phyloP scores from a whole-genome alignment of 2,113 vertebrate genomes.

The Oreocharis arfaki region DNA sequence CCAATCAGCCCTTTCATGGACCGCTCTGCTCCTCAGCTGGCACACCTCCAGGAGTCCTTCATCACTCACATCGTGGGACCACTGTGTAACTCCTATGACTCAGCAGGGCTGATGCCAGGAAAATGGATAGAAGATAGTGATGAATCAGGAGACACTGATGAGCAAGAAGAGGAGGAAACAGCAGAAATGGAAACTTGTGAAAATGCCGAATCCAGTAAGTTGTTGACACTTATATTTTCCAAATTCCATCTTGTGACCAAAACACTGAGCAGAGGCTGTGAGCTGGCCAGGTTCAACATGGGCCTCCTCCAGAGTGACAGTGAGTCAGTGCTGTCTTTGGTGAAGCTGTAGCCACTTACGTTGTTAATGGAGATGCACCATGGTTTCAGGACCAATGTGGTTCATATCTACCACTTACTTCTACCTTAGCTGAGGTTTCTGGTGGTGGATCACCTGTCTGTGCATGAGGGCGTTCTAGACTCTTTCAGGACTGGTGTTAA shows the following conservation, averaged over 20 bases:
- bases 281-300: neutral
- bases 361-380: neutral
- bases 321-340: neutral
- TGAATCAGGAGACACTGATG: slow-evolving; percentile 79
- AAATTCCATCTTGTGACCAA: neutral
- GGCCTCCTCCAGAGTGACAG: neutral
- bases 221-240: neutral
- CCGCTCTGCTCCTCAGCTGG: slow-evolving; percentile 91
- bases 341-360: neutral
- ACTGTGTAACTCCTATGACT: slow-evolving; percentile 92
- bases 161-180: slow-evolving; percentile 68
- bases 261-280: neutral
- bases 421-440: neutral
- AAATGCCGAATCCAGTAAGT: slow-evolving; percentile 79
- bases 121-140: slow-evolving; percentile 85
- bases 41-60: slow-evolving; percentile 97
- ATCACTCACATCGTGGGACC: slow-evolving; percentile 98
- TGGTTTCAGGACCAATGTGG: neutral
- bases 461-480: neutral
- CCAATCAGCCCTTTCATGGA: slow-evolving; percentile 99
- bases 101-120: slow-evolving; percentile 90
- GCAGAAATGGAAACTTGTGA: slow-evolving; percentile 83
- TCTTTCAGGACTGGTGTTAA: neutral
- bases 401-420: neutral
- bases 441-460: neutral